Base-by-base conservation (phyloP, 2,888 invertebrate species). In the Brenthis ino region DNA sequence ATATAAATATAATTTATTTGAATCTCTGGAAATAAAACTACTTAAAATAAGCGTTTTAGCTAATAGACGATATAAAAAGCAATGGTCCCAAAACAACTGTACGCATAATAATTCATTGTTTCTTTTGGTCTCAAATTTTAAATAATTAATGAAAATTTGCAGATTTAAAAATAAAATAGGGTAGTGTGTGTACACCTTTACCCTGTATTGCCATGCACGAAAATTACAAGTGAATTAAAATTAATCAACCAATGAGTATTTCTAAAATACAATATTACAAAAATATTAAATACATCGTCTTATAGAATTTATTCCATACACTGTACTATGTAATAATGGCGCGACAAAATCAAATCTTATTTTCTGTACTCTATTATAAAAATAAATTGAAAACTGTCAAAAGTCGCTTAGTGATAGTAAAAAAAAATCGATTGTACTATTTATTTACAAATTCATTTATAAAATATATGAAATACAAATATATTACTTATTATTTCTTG, bases 41-140 rank as follows among this genome's bases (percentile, higher is more conserved):
- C 60, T 60, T 16, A 60, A 60, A 60, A 60, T 60, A 60, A 60
- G 60, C 60, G 60, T 60, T 60, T 48, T 60, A 33, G 50, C 50
- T 28, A 60, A 60, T 28, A 50, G 48, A 60, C 60, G 50, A 60
- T 43, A 43, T 43, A 43, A 43, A 43, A 81, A 80, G 77, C 78
- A 75, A 79, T 88, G 87, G 87, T 87, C 88, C 87, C 87, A 84
- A 80, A 86, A 81, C 54, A 77, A 63, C 54, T 43, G 47, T 64
- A 54, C 54, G 64, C 57, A 72, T 57, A 47, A 64, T 56, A 64
- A 67, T 64, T 67, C 60, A 82, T 81, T 84, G 79, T 79, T 75
- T 11, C 69, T 77, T 76, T 83, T 82, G 81, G 80, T 82, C 76
- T 75, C 70, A n/a, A 58, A 51, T 43, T 48, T 64, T 64, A 48